Evolutionary conservation across 2,797 vertebrate genomes (phyloP), one percentile per base, ranked within the genome.

Genomic region (Scyliorhinus canicula): DNA sequence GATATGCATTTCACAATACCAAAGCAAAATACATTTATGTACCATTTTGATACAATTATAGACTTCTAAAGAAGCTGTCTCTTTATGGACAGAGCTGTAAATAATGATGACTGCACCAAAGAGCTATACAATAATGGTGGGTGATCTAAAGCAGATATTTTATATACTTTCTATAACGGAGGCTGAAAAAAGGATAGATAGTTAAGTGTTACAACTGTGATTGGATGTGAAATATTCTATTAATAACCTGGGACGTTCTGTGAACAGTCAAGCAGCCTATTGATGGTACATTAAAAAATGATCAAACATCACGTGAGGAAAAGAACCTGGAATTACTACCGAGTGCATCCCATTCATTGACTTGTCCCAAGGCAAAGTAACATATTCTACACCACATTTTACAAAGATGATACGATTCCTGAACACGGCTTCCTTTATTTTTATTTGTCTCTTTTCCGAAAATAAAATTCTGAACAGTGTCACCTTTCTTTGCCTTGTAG

Each of bases 221-320:
- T 94, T 40, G 31, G 93, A 94, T 50, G 47, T 94, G 8, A 94
- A 71, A 74, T 52, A 11, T 55, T 55, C 91, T 50, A 93, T 69
- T 67, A 50, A 93, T 65, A 93, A 44, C 19, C 31, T 52, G 47
- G 74, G 50, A 55, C n/a, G 47, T 69, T 94, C 44, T 74, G 5
- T 74, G 40, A 88, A 28, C 65, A 71, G 52, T 28, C 44, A 71
- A 93, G 63, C 63, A 52, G 67, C 47, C 44, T 14, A 52, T 50
- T 47, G 63, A 67, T 69, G 24, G 47, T 67, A 69, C 26, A 28
- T 2, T 26, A 55, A 94, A 94, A 71, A 74, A 31, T 52, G 67
- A 71, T 74, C 74, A 94, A 94, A 94, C 12, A 74, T 94, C 47
- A 74, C 65, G 69, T 67, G 8, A 93, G 31, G 93, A 74, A 94